Base-by-base conservation (phyloP, 2,888 invertebrate genomes). In the Syritta pipiens region DNA sequence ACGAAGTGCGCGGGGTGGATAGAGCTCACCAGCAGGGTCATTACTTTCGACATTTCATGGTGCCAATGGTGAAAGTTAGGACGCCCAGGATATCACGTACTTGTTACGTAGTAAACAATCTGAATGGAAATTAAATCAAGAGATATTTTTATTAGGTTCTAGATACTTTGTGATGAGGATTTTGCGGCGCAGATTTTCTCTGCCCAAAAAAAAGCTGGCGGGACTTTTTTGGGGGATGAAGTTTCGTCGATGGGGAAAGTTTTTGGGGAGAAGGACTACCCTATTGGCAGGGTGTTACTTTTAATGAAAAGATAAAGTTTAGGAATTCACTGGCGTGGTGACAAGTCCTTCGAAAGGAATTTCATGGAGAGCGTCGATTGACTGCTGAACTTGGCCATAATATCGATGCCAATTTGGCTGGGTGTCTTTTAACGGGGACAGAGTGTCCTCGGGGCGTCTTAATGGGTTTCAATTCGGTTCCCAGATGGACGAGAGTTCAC, bases 91-190 rank as follows among this genome's bases (percentile, higher is more conserved):
- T 32, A 69, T 51, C 69, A 69, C 59, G 69, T 69, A 42, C 26
- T 60, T 26, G 42, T 26, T 19, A 35, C 19, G 51, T 24, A 51
- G 69, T 59, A 69, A 69, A 69, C 69, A 69, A 69, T 69, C 35
- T 26, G 40, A 69, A 69, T 69, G 51, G 59, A 69, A 69, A 69
- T 69, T 44, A 69, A 69, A 69, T 69, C 59, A 69, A 69, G 49
- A 69, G 30, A 68, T 68, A 57, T 49, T 57, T 68, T 68, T 59
- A 67, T 57, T 55, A 48, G 48, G 44, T 35, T 37, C 24, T 20
- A 48, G 48, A 48, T n/a, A 28, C 30, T 51, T 46, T 46, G 22
- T 24, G 46, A 46, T 46, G 24, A 46, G 26, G 10, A 12, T 24
- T 24, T 51, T 51, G 51, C 42, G 51, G 51, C 46, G 48, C 20